A percentile compares a stretch with the other conserved stretches of the same genome.
phyloP scores from a whole-genome alignment of 2,888 invertebrate species.

The Gymnocheta viridis region DNA sequence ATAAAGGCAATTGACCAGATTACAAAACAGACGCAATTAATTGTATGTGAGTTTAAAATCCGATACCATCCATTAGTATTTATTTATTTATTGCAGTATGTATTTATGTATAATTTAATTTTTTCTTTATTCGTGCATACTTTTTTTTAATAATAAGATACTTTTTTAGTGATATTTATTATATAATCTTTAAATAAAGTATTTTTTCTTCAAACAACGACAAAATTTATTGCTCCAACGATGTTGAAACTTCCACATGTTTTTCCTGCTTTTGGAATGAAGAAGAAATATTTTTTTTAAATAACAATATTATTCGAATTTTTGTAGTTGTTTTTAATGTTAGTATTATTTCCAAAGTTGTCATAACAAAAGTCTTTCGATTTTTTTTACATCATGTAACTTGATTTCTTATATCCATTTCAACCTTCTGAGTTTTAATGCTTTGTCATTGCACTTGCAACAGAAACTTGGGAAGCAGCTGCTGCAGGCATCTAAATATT shows the following conservation, averaged over 20 bases:
- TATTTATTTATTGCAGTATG: too few relatives aligned
- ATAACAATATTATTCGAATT: constrained; percentile 12
- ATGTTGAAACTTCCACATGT: constrained; percentile 42
- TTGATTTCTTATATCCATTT: constrained; percentile 3
- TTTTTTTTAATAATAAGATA: neutral
- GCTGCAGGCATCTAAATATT: constrained; percentile 37
- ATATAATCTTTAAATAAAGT: constrained; percentile 52
- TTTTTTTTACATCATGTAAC: constrained; percentile 35
- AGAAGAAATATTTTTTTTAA: neutral
- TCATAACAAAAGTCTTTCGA: constrained; percentile 47
- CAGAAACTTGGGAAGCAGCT: constrained; percentile 36
- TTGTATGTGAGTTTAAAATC: too few relatives aligned
- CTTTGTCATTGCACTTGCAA: constrained; percentile 43
- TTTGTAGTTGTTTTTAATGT: constrained; percentile 39
- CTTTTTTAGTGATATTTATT: constrained; percentile 8
- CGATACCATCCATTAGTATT: too few relatives aligned
- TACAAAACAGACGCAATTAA: too few relatives aligned
- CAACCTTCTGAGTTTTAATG: constrained; percentile 18
- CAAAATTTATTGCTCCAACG: constrained; percentile 56
- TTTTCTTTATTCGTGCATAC: neutral
- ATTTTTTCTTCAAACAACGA: constrained; percentile 23
- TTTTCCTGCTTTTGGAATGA: neutral
- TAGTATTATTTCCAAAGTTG: constrained; percentile 60
- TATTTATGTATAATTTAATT: too few relatives aligned
- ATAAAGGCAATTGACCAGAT: too few relatives aligned